Percentiles rank a stretch among this genome's conserved stretches.
phyloP scores from a whole-genome alignment of 2,113 vertebrate species.

The Paracyprichromis sp. region DNA sequence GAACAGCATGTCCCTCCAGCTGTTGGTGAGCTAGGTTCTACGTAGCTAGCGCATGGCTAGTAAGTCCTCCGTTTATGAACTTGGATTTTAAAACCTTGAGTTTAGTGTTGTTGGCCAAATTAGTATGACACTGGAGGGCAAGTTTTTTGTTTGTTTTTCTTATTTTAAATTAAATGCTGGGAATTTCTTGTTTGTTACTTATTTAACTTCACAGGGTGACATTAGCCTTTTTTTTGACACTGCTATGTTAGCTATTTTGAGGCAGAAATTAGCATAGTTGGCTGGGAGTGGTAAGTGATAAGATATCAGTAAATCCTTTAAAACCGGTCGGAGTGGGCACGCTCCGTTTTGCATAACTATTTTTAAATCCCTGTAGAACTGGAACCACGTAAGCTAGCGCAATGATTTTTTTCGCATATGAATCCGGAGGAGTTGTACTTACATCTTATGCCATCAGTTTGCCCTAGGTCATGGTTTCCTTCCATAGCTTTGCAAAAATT shows the following conservation, averaged over 20 bases:
- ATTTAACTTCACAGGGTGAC: background rate
- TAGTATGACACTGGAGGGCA: background rate
- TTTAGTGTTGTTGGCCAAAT: background rate
- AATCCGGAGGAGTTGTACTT: background rate
- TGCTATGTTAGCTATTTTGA: background rate
- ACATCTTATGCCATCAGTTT: background rate
- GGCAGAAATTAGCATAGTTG: background rate
- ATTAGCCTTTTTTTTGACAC: background rate
- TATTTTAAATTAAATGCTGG: background rate
- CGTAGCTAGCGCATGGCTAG: background rate
- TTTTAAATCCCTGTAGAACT: background rate
- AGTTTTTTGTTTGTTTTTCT: background rate
- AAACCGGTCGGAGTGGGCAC: fast-evolving
- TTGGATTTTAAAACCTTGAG: background rate
- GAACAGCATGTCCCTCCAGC: background rate
- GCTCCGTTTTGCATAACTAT: fast-evolving
- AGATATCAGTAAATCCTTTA: background rate
- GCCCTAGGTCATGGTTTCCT: fast-evolving
- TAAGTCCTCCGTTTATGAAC: background rate
- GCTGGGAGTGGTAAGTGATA: background rate
- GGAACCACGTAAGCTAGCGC: background rate
- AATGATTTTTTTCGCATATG: fast-evolving
- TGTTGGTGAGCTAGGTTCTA: background rate
- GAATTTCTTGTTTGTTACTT: background rate
- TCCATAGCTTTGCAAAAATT: background rate